Evolutionary conservation across 2,113 vertebrate species (phyloP).

Genomic region (Chaenogobius annularis): DNA sequence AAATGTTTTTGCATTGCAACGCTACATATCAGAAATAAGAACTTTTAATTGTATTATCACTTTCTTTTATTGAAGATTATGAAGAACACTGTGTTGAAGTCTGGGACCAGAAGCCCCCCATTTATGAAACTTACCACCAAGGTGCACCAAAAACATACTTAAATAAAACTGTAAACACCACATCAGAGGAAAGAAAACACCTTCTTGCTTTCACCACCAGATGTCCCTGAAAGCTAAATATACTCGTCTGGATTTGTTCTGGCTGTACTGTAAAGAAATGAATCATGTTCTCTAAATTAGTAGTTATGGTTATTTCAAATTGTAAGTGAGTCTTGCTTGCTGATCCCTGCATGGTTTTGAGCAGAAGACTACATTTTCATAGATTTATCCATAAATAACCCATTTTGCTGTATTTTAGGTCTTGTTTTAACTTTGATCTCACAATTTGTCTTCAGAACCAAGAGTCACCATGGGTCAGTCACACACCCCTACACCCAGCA

Average conservation of each 20-base stretch:
- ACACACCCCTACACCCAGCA: conserved; percentile 12
- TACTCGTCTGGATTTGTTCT: background rate
- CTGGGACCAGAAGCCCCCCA: background rate
- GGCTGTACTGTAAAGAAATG: background rate
- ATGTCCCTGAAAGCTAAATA: background rate
- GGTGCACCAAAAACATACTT: background rate
- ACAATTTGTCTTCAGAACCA: conserved; percentile 52
- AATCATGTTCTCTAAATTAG: no score
- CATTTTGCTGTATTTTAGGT: background rate
- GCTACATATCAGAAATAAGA: background rate
- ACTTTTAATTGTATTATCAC: no score
- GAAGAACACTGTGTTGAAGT: conserved; percentile 2
- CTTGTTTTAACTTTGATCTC: background rate
- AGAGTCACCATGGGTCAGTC: conserved; percentile 42
- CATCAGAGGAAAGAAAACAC: background rate
- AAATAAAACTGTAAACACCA: background rate
- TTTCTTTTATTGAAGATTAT: background rate
- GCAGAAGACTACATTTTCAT: background rate
- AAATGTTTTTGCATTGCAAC: no score
- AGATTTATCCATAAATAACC: background rate
- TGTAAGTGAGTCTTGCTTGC: no score
- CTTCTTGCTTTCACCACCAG: background rate
- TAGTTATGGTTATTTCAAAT: no score
- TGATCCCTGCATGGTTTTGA: no score
- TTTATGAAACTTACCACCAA: conserved; percentile 1